phyloP scores from a whole-genome alignment of 1,140 invertebrate species.

The Drosophila tristis region DNA sequence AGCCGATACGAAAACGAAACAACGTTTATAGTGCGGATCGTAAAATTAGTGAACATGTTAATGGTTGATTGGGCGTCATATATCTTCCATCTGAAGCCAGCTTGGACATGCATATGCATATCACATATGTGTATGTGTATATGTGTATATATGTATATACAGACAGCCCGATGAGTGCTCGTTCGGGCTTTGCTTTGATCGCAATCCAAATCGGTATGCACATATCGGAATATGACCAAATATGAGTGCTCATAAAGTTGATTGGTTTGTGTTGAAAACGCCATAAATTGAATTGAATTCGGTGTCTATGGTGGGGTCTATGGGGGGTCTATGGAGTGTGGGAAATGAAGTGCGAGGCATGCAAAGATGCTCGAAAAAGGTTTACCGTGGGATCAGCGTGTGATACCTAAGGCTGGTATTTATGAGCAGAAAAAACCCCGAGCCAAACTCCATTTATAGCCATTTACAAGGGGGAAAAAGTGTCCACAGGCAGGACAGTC shows the following conservation, averaged over 20 bases:
- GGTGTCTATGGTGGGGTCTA: background rate
- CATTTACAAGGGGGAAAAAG: background rate
- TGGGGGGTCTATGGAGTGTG: conserved; percentile 5
- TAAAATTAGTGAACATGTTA: conserved; percentile 83
- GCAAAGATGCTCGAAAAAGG: too few relatives aligned
- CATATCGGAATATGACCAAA: conserved; percentile 3
- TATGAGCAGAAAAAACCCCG: too few relatives aligned
- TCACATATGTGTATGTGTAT: background rate
- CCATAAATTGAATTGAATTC: conserved; percentile 52
- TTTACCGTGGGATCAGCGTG: too few relatives aligned
- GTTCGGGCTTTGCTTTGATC: conserved; percentile 38
- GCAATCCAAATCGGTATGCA: conserved; percentile 35
- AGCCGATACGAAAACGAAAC: conserved; percentile 46
- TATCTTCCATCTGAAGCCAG: conserved; percentile 46
- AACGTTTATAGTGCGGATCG: conserved; percentile 70
- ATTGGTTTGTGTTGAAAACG: conserved; percentile 76
- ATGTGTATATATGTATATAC: too few relatives aligned
- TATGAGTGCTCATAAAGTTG: conserved; percentile 56
- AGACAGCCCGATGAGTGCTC: background rate
- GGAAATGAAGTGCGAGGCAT: background rate
- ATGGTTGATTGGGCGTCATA: conserved; percentile 75
- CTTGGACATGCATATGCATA: conserved; percentile 50
- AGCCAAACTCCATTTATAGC: background rate
- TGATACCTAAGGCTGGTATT: too few relatives aligned
- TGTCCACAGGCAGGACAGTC: conserved; percentile 20